Percentiles rank a stretch among this genome's conserved stretches.
These are phyloP conservation scores for Apostichopus californicus DNA, from an alignment of 35 echinoderm and acorn worm genomes.

Conservation along the genomic window DNA sequence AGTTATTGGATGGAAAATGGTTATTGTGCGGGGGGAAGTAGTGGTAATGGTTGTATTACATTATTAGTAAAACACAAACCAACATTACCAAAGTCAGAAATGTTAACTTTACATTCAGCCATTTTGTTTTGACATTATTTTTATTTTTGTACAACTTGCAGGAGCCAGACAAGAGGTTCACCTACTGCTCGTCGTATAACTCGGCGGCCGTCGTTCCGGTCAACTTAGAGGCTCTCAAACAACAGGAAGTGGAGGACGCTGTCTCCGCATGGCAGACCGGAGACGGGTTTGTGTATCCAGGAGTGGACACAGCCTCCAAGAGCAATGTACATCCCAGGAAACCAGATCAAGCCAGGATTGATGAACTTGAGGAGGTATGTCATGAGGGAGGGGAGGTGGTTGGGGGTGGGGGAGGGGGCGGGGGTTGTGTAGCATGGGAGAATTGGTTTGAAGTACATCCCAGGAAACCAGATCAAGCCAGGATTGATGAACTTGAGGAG, in stretches of 20 bases:
- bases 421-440: too few relatives aligned
- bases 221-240: conserved; percentile 73
- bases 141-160: background rate
- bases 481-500: too few relatives aligned
- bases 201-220: conserved; percentile 89
- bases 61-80: too few relatives aligned
- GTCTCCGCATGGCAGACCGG: conserved; percentile 67
- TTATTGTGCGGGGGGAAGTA: too few relatives aligned
- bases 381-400: background rate
- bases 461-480: too few relatives aligned
- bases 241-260: conserved; percentile 56
- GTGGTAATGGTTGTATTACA: too few relatives aligned
- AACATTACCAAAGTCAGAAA: too few relatives aligned
- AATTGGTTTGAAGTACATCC: too few relatives aligned
- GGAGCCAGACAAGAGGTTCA: conserved; percentile 85
- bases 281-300: conserved; percentile 93
- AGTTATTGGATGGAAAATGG: too few relatives aligned
- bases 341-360: conserved; percentile 77
- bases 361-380: conserved; percentile 80
- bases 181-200: conserved; percentile 82
- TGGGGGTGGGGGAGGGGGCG: too few relatives aligned
- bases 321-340: conserved; percentile 77
- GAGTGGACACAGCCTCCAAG: conserved; percentile 68
- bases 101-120: too few relatives aligned
- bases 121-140: too few relatives aligned